Evolutionary conservation across 1,140 invertebrate species (phyloP), one percentile per base, ranked within the genome.

Genomic region (Tribolium madens): DNA sequence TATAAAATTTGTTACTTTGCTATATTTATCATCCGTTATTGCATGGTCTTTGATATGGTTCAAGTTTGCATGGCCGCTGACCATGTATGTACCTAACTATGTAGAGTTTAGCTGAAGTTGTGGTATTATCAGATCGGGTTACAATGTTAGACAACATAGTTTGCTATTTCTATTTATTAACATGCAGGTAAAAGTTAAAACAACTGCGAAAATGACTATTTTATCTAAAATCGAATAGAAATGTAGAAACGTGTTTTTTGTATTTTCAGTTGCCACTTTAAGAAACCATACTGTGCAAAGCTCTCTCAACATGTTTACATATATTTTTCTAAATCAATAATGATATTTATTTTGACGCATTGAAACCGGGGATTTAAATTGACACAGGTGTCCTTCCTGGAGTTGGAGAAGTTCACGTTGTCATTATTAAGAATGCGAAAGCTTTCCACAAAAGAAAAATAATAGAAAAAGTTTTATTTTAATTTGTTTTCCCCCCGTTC

Each of bases 391-490:
- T 33, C 14, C 18, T 26, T 64, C n/a, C 10, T 18, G 17, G 17
- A 18, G 14, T 21, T 57, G 10, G 18, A 64, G 3, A 14, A 64
- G 21, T 64, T 33, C 26, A 64, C 21, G 12, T 64, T 64, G 57
- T 42, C 36, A 42, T 33, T 57, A 57, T 21, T 21, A 57, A 21
- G 17, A 9, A 64, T 64, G 26, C 57, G 53, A 64, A 33, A 13
- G 26, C 21, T 33, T 64, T 33, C n/a, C 1, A 60, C 17, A 15
- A 53, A 15, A 60, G 53, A 60, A 26, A 64, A 64, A 33, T 64
- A 33, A 64, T 64, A 33, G 52, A 31, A 64, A 64, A 64, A 64
- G 57, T 64, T 64, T 64, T 33, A 33, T 64, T 64, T 64, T 64
- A 64, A 64, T 64, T 64, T 64, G 26, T 64, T 64, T 64, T 64